These are phyloP conservation scores for Calephelis virginiensis DNA, from an alignment of 1,140 invertebrate genomes.

Conservation along the genomic window DNA sequence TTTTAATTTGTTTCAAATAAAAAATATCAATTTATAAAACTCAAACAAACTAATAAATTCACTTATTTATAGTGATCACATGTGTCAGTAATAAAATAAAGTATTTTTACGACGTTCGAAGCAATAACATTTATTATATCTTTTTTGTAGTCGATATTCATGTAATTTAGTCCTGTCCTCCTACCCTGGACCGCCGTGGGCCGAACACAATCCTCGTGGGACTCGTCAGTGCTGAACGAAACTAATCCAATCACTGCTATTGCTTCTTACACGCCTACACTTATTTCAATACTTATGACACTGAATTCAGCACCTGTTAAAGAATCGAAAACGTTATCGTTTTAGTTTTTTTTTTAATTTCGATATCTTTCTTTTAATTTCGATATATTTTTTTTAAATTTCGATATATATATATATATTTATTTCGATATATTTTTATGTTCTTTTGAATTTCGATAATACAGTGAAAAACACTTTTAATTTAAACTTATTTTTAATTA, in stretches of 20 bases:
- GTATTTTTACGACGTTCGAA: slow-evolving; percentile 52
- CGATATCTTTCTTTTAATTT: too few relatives aligned
- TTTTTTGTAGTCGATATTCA: slow-evolving; percentile 49
- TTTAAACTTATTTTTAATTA: too few relatives aligned
- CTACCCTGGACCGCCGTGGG: slow-evolving; percentile 53
- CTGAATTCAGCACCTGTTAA: slow-evolving; percentile 14
- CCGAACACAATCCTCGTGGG: slow-evolving; percentile 50
- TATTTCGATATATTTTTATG: too few relatives aligned
- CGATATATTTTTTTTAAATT: too few relatives aligned
- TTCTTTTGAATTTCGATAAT: too few relatives aligned
- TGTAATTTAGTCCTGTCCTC: slow-evolving; percentile 48
- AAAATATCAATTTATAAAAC: not conserved
- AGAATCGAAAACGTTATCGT: not conserved
- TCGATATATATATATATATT: too few relatives aligned
- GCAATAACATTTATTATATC: slow-evolving; percentile 55
- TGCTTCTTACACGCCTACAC: slow-evolving; percentile 56
- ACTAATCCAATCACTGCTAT: slow-evolving; percentile 72
- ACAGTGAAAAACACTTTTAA: too few relatives aligned
- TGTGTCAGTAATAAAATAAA: slow-evolving; percentile 16
- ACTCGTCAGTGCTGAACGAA: slow-evolving; percentile 60
- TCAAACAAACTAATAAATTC: not conserved
- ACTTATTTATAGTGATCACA: slow-evolving; percentile 3
- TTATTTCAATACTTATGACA: slow-evolving; percentile 25
- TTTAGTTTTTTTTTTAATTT: too few relatives aligned
- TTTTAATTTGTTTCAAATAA: not conserved